Evolutionary conservation across 2,888 invertebrate genomes (phyloP), one percentile per base, ranked within the genome.

Genomic region (Hirtodrosophila trivittata): DNA sequence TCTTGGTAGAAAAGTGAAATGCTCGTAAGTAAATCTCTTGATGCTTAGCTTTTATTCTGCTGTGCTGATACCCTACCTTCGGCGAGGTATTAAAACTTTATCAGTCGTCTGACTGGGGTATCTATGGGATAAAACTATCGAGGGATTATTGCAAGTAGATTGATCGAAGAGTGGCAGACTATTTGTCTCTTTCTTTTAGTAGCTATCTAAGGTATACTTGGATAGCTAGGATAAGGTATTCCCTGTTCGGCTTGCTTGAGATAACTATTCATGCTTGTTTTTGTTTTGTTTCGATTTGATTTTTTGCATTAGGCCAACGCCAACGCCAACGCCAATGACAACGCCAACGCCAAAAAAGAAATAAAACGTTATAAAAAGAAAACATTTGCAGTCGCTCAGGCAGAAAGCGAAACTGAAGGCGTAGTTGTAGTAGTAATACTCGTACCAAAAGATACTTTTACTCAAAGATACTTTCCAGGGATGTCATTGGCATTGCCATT

Each of bases 261-360:
- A 28, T 18, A 21, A 21, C 18, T 21, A 21, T 21, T 21, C 18
- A 5, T 32, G 3, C 14, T 26, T n/a, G 12, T 14, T 12, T 18
- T 18, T n/a, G 7, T 32, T 25, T 13, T 30, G 12, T 47, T 65
- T 50, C 46, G 25, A 49, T 58, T 58, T 50, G 49, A 54, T 57
- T 59, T 65, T 72, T 58, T 65, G 73, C 86, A 69, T 69, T 74
- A 67, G 69, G 76, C 42, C 66, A 35, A 47, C 49, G 18, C 18
- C 18, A 21, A 21, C 18, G 18, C 2, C 18, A 21, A 5, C 18
- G 18, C 18, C 2, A 21, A 21, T 5, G 18, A 2, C 59, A n/a
- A 30, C 41, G 47, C 45, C 52, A 60, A 64, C 7, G 60, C 35
- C 57, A 72, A 9, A 10, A 72, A 62, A 57, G 69, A 78, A 85